Evolutionary conservation across 2,888 invertebrate species (phyloP).

Genomic region (Synergus laeviventris): DNA sequence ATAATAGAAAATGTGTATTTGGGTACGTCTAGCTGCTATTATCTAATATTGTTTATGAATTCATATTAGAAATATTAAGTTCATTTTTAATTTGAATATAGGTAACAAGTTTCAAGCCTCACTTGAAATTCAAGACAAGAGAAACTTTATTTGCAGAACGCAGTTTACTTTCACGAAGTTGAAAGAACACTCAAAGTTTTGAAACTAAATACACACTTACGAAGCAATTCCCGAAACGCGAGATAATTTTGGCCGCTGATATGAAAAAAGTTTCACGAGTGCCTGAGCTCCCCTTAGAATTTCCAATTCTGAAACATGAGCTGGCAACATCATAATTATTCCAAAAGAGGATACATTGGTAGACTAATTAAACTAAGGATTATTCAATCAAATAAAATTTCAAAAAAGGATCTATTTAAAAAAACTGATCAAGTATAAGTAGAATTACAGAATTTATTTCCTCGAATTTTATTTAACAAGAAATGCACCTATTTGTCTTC

Average conservation of each 20-base stretch:
- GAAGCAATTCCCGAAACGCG: constrained; percentile 32
- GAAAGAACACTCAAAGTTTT: constrained; percentile 30
- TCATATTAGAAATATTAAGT: not conserved
- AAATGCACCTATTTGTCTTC: no score
- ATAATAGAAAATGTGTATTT: no score
- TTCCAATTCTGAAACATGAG: constrained; percentile 20
- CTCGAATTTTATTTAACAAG: no score
- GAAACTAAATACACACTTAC: constrained; percentile 35
- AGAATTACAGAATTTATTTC: not conserved
- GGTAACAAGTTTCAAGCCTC: constrained; percentile 20
- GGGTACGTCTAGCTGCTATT: no score
- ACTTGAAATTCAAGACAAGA: constrained; percentile 19
- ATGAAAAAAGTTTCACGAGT: constrained; percentile 35
- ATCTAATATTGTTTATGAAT: not conserved
- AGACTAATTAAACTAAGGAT: not conserved
- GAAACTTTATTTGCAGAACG: constrained; percentile 26
- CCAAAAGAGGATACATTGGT: not conserved
- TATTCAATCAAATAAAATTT: not conserved
- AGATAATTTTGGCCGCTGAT: constrained; percentile 39
- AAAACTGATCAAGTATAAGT: not conserved
- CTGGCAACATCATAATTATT: constrained; percentile 4
- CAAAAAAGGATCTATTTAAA: not conserved
- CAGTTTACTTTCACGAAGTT: constrained; percentile 25
- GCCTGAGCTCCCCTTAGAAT: constrained; percentile 13
- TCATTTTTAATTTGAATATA: not conserved